Evolutionary conservation across 2,888 invertebrate species (phyloP), one percentile per base, ranked within the genome.

Genomic region (Eudasyphora cyanicolor): DNA sequence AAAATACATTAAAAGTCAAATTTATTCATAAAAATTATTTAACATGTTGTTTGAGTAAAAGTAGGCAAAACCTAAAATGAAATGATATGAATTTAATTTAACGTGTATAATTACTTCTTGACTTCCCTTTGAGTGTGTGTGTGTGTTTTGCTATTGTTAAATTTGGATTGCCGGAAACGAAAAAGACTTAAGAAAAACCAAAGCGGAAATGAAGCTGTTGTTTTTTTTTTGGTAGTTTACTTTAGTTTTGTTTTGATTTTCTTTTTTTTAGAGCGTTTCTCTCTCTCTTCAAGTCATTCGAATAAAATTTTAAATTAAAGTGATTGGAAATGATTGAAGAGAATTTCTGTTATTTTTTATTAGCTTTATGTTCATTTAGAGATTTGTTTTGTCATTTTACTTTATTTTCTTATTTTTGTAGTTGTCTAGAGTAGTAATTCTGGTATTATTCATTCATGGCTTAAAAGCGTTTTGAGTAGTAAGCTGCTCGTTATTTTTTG

Each of bases 391-490:
- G 35, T 42, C 21, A 35, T 42, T 42, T 73, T n/a, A n/a, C 27
- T 60, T 27, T 29, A 19, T 51, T 51, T 51, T 14, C 17, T 51
- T 17, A 3, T 51, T 57, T 32, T 75, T 29, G 19, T 75, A 38
- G 54, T 19, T 42, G 19, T 38, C 38, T 75, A 60, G 38, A 64
- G 35, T 64, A 64, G 64, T 38, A 64, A 64, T 35, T 35, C 38
- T 35, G 64, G 64, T 64, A 64, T 35, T 35, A 29, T 64, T 76
- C 64, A 19, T 76, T 60, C 62, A 42, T 64, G 54, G 76, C 79
- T 82, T 82, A 62, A 77, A 84, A 79, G 82, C 82, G 79, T 82
- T 79, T 45, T 38, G 67, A 67, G 67, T 67, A 80, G 82, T 79
- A 80, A 82, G 82, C 79, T 71, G 79, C 71, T 82, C 70, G 42